These are phyloP conservation scores for Hyles lineata DNA, from an alignment of 2,888 invertebrate genomes.

Conservation along the genomic window DNA sequence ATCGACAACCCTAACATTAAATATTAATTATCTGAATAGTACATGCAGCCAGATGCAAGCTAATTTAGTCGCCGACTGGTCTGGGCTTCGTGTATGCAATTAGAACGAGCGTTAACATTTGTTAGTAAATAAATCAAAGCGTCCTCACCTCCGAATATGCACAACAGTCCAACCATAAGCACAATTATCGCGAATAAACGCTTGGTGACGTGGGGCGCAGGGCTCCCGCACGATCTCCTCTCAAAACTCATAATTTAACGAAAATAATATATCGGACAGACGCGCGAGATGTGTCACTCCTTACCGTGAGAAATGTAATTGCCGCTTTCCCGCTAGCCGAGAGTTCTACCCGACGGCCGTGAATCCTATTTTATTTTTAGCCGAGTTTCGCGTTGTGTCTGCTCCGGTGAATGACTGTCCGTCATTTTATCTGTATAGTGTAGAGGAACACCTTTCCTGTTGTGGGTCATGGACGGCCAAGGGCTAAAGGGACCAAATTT, in stretches of 20 bases:
- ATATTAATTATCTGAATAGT: neutral
- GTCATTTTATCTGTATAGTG: constrained; percentile 27
- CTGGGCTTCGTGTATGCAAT: constrained; percentile 1
- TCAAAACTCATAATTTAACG: constrained; percentile 58
- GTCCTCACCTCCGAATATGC: constrained; percentile 73
- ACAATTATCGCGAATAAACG: constrained; percentile 67
- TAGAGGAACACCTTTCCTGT: constrained; percentile 1
- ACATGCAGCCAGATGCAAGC: neutral
- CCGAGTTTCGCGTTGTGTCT: constrained; percentile 67
- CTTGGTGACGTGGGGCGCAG: constrained; percentile 66
- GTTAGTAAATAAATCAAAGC: constrained; percentile 50
- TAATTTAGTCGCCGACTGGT: constrained; percentile 7
- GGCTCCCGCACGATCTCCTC: constrained; percentile 59
- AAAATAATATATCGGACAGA: constrained; percentile 28
- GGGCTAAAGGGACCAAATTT: neutral
- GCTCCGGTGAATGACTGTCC: constrained; percentile 59
- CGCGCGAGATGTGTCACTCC: constrained; percentile 29
- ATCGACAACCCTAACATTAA: neutral
- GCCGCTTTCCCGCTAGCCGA: constrained; percentile 39
- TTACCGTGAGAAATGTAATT: constrained; percentile 29
- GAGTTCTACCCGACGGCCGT: constrained; percentile 52
- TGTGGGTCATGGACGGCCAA: constrained; percentile 27
- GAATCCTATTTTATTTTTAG: constrained; percentile 71
- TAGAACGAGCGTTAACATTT: constrained; percentile 33
- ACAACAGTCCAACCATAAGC: constrained; percentile 66